Conservation (phyloP, 2,888 invertebrate genomes). For the Orgyia antiqua region DNA sequence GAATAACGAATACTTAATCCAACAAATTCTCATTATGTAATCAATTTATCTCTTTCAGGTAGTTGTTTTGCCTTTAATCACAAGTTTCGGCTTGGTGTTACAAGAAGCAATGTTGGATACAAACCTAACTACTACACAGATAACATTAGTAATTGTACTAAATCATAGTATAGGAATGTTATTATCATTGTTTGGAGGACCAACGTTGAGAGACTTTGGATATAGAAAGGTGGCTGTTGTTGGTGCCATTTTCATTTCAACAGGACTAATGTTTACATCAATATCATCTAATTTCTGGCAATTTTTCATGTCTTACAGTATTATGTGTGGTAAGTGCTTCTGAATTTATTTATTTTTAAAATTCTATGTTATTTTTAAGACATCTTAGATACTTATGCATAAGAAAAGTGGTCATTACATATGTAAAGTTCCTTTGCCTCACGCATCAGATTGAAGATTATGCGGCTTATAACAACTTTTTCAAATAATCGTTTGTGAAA, state of each 20-base stretch:
- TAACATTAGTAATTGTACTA: constrained; percentile 80
- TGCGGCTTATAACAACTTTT: no score
- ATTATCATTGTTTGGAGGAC: constrained; percentile 81
- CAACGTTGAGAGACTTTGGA: constrained; percentile 78
- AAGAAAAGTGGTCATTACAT: no score
- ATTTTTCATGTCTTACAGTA: constrained; percentile 81
- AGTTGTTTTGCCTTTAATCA: constrained; percentile 77
- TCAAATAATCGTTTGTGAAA: no score
- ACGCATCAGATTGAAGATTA: no score
- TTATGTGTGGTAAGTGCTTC: constrained; percentile 83
- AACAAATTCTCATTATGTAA: no score
- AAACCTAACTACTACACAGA: constrained; percentile 78
- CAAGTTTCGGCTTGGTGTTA: constrained; percentile 82
- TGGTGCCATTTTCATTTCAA: constrained; percentile 73
- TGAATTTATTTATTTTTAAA: no score
- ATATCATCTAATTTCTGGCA: constrained; percentile 74
- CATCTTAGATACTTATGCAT: no score
- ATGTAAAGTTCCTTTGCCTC: no score
- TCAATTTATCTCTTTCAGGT: constrained; percentile 42
- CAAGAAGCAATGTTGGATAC: constrained; percentile 79
- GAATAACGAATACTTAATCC: no score
- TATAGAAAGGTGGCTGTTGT: constrained; percentile 81
- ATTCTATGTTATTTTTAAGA: no score
- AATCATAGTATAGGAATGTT: constrained; percentile 84
- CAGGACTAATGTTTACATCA: constrained; percentile 79